Evolutionary conservation across 1,140 invertebrate species (phyloP), one percentile per base, ranked within the genome.

Genomic region (Scylla paramamosain): DNA sequence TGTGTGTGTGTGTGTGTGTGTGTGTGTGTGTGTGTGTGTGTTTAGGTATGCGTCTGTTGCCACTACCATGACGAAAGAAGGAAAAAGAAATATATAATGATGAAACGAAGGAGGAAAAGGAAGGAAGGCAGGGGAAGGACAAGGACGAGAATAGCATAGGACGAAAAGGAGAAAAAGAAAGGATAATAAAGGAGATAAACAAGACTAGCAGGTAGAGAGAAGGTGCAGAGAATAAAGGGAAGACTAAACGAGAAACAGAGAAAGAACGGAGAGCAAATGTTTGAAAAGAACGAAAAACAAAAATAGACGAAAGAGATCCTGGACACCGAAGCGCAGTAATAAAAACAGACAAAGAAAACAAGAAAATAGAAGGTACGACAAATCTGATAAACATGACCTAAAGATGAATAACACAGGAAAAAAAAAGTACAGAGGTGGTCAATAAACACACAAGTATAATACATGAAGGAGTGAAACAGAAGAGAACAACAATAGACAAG

Each of bases 1-100:
- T 91, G 59, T 91, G 59, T 91, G 90, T 91, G 90, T 91, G 90
- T 91, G 90, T 91, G 90, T 91, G 90, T 91, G 90, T 91, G 90
- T 91, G 90, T 91, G 90, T 91, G 90, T 91, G 90, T 91, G 82
- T 83, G 82, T 83, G 82, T 83, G 82, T 83, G 87, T 89, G 87
- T 89, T 4, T 39, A 25, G 0, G 28, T 48, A 25, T 32, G 32
- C 16, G 89, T 91, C 25, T 31, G 10, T 89, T 6, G 12, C 0
- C 12, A 7, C 45, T 14, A 14, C 14, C n/a, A 16, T n/a, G n/a
- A 52, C 48, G 48, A 7, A 52, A 52, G 14, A 6, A 7, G 87
- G 31, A 46, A 14, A 46, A 39, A 46, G 8, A 6, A 14, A 46
- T 31, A 4, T 25, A 25, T 89, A 25, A 31, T 32, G 29, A 89